A percentile compares a stretch with the other conserved stretches of the same genome.
Conservation (phyloP, 2,113 vertebrate species). For the Oncorhynchus kisutch region DNA sequence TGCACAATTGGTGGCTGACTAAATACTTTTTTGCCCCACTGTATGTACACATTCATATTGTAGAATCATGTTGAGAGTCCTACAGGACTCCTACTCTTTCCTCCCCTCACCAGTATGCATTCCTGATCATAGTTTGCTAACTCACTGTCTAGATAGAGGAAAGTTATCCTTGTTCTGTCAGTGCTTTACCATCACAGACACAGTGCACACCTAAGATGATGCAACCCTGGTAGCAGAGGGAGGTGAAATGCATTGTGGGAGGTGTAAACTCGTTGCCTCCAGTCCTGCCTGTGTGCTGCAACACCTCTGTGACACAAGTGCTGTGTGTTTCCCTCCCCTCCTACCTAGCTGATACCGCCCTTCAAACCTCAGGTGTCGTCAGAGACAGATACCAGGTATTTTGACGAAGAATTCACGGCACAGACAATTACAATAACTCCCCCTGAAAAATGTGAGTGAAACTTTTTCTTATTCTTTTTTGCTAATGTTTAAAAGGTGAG, state of each 20-base stretch:
- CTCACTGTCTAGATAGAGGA: no score
- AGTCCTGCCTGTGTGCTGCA: constrained; percentile 9
- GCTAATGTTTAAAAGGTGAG: neutral
- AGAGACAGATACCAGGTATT: constrained; percentile 83
- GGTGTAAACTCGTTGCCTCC: constrained; percentile 39
- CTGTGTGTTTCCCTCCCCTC: constrained; percentile 5
- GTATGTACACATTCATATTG: no score
- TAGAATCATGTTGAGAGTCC: neutral
- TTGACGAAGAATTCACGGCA: constrained; percentile 83
- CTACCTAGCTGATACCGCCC: constrained; percentile 73
- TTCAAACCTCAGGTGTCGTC: constrained; percentile 84
- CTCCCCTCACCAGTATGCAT: no score
- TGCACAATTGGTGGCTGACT: no score
- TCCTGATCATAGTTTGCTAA: no score
- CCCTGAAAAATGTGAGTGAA: constrained; percentile 80
- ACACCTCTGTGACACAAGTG: constrained; percentile 32
- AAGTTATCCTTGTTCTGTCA: neutral
- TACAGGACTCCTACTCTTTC: neutral
- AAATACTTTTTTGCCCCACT: no score
- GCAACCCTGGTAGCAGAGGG: neutral
- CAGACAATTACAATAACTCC: constrained; percentile 85
- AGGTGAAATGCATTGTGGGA: constrained; percentile 18
- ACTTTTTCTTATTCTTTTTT: neutral
- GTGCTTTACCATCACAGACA: constrained; percentile 13
- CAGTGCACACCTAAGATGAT: neutral